Conservation (phyloP, 2,888 invertebrate genomes). For the Choreutis nemorana region DNA sequence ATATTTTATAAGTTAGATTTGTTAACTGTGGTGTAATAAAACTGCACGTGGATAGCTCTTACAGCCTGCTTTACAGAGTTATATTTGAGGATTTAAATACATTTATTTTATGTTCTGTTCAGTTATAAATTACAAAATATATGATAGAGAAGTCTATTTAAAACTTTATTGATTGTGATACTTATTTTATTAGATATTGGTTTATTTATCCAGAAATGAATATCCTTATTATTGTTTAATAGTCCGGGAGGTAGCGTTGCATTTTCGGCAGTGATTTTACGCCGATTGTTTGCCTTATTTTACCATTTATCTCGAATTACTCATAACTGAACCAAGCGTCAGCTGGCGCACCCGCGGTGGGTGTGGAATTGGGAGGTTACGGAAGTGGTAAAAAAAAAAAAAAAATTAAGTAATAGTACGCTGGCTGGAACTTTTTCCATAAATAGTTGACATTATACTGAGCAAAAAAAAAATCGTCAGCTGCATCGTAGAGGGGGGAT, state of each 20-base stretch:
- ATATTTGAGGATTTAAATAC: slow-evolving; percentile 33
- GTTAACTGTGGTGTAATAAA: slow-evolving; percentile 63
- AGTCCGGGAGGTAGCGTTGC: no score
- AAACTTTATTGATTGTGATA: slow-evolving; percentile 62
- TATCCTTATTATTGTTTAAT: slow-evolving; percentile 15
- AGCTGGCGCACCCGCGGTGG: slow-evolving; percentile 2
- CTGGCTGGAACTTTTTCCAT: slow-evolving; percentile 2
- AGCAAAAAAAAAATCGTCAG: slow-evolving; percentile 2
- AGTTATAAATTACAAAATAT: no score
- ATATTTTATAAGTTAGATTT: slow-evolving; percentile 64
- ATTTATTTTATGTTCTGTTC: slow-evolving; percentile 57
- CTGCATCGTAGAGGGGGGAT: neutral
- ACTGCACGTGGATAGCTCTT: slow-evolving; percentile 59
- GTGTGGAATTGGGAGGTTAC: slow-evolving; percentile 1
- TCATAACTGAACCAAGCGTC: slow-evolving; percentile 2
- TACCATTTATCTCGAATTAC: slow-evolving; percentile 1
- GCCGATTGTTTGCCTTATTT: slow-evolving; percentile 1
- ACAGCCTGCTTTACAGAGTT: slow-evolving; percentile 56
- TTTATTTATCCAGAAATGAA: slow-evolving; percentile 25
- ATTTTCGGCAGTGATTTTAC: no score
- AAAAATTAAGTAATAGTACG: slow-evolving; percentile 1
- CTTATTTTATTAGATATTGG: slow-evolving; percentile 39
- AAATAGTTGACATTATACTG: slow-evolving; percentile 2
- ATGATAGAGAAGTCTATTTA: no score
- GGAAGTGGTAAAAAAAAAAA: slow-evolving; percentile 2